Conservation (phyloP, 2,113 vertebrate genomes). For the Plestiodon gilberti region DNA sequence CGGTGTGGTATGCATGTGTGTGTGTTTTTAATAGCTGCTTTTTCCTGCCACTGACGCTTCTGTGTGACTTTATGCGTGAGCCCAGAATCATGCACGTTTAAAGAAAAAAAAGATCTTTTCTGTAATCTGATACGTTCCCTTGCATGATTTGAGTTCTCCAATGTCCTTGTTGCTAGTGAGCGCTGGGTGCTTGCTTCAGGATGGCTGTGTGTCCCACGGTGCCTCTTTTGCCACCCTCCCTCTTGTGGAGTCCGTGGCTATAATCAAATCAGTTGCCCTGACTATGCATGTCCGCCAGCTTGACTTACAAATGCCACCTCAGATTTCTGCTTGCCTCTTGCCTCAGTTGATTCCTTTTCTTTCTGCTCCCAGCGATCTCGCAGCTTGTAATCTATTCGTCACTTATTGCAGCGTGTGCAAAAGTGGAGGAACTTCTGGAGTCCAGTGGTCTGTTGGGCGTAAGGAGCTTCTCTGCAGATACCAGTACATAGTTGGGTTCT, state of each 20-base stretch:
- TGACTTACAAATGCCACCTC: conserved; percentile 7
- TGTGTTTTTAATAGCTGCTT: neutral
- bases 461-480: conserved; percentile 63
- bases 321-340: conserved; percentile 36
- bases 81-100: accelerated
- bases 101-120: neutral
- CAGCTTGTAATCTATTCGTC: conserved; percentile 36
- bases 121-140: neutral
- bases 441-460: neutral
- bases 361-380: conserved; percentile 26
- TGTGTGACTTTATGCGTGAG: accelerated
- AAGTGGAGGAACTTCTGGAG: conserved; percentile 33
- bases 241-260: neutral
- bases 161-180: neutral
- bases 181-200: neutral
- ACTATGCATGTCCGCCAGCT: neutral
- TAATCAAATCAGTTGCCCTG: neutral
- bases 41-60: neutral
- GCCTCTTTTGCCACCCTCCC: neutral
- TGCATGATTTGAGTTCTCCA: neutral
- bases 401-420: neutral
- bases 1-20: neutral
- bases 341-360: conserved; percentile 38
- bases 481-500: no score
- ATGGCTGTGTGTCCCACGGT: neutral